Evolutionary conservation across 2,113 vertebrate species (phyloP), one percentile per base, ranked within the genome.

Genomic region (Hippocampus guttulatus): DNA sequence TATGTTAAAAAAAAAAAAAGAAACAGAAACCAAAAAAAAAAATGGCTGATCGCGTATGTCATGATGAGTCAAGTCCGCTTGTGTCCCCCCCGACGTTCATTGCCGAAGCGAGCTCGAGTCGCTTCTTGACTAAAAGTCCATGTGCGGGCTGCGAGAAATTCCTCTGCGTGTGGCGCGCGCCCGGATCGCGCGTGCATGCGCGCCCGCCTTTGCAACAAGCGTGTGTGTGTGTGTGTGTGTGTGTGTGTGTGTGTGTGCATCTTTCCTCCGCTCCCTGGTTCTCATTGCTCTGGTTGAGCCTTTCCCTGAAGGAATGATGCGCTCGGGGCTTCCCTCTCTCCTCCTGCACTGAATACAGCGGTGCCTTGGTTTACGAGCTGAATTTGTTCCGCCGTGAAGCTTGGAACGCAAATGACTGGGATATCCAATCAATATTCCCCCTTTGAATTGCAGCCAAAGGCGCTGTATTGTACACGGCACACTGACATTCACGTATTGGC

Each of bases 91-190:
- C 21, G 23, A 27, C 8, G 6, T 58, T 23, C 12, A 23, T 58
- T 33, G 14, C 15, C 27, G 15, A 18, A 33, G 27, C 58, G 27
- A 33, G 25, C 25, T 14, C 12, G 10, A 27, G 58, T 16, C 25
- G 27, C 25, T 61, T 61, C 27, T 33, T 61, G 68, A 54, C 33
- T 5, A 67, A 77, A 81, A 83, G 70, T 87, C 73, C 45, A 40
- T 40, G 21, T 67, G 70, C n/a, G 55, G 10, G 25, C 69, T 16
- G 63, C 27, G 11, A 55, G 70, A 65, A 63, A 87, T 87, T 87
- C 83, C 78, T 78, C 63, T 79, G 81, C 76, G 73, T 78, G 43
- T 12, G n/a, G 61, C 33, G 67, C 67, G 69, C 61, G 75, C 55
- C 27, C 20, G 69, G 33, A 0, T 38, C 33, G 33, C 33, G 33